These are phyloP conservation scores for Steinernema hermaphroditum DNA, from an alignment of 2,888 invertebrate species.

Conservation along the genomic window DNA sequence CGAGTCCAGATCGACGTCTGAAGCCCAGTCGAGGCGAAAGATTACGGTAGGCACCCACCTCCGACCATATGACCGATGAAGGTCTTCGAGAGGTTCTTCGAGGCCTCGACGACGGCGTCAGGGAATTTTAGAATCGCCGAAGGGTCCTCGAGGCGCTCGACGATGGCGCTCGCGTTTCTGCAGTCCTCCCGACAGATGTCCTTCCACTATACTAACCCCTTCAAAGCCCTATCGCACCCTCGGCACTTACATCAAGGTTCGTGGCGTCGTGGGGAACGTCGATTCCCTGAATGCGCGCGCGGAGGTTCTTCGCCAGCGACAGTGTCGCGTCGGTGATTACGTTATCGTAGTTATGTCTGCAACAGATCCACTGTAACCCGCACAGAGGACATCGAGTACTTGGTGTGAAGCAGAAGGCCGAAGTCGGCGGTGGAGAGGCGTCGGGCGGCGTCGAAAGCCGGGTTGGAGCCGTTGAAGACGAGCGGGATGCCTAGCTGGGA, in stretches of 20 bases:
- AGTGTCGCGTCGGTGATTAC: background rate
- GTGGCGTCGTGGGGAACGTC: background rate
- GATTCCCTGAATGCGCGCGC: background rate
- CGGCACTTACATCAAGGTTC: conserved; percentile 33
- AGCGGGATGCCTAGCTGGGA: conserved; percentile 26
- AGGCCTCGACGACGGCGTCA: conserved; percentile 35
- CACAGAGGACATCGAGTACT: too few species aligned
- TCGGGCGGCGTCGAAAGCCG: conserved; percentile 50
- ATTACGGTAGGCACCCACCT: conserved; percentile 9
- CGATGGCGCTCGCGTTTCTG: conserved; percentile 3
- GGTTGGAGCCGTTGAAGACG: conserved; percentile 57
- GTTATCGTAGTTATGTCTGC: background rate
- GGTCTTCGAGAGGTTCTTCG: conserved; percentile 32
- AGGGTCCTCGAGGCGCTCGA: conserved; percentile 26
- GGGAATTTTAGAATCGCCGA: conserved; percentile 36
- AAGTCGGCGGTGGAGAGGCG: conserved; percentile 43
- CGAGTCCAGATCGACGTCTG: conserved; percentile 53
- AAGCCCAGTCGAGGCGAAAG: background rate
- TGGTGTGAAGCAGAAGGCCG: conserved; percentile 41
- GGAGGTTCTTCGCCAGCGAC: background rate
- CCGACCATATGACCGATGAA: conserved; percentile 39
- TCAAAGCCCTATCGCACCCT: background rate
- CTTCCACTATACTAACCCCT: conserved; percentile 37
- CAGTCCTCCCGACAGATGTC: conserved; percentile 47
- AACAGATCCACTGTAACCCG: background rate